Evolutionary conservation across 2,888 invertebrate species (phyloP), one percentile per base, ranked within the genome.

Genomic region (Epinotia ramella): DNA sequence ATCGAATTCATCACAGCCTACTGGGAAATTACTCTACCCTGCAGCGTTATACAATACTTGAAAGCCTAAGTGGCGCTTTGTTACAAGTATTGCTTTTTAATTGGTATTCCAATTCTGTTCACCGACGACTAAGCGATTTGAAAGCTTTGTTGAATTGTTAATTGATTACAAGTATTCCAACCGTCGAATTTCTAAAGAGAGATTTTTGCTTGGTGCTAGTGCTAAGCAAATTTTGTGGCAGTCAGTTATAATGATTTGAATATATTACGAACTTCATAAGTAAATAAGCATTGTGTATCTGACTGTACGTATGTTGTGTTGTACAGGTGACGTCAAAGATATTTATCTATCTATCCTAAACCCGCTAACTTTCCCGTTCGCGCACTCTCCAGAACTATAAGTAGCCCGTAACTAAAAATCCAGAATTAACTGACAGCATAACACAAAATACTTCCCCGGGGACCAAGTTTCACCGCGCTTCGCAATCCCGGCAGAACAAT

Each of bases 401-500:
- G 46, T 44, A 16, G n/a, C 46, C 18, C 18, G 40, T 33, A 62
- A 62, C 40, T 13, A 60, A 64, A 3, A 64, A 46, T 53, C 20
- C 49, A 53, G 28, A 66, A 66, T 66, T 53, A 66, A 66, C 65
- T n/a, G 49, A 66, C 65, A 66, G 53, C n/a, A 4, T 53, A 53
- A 53, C 12, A 66, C 66, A 66, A 28, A 28, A 28, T 53, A 33
- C 28, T 56, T 28, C 28, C 66, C 28, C 62, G 53, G 16, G 18
- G 70, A 62, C 72, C 73, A 77, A 80, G 80, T 77, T 82, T 81
- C 79, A 80, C 78, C 78, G 76, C 78, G 77, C 77, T 76, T 69
- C 79, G 77, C 76, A 80, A 79, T 80, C 79, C 78, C 68, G 57
- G 62, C 70, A 74, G 88, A 87, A 92, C 91, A 92, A 92, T 90